These are phyloP conservation scores for Pelosia muscerda DNA, from an alignment of 2,888 invertebrate genomes.

Conservation along the genomic window DNA sequence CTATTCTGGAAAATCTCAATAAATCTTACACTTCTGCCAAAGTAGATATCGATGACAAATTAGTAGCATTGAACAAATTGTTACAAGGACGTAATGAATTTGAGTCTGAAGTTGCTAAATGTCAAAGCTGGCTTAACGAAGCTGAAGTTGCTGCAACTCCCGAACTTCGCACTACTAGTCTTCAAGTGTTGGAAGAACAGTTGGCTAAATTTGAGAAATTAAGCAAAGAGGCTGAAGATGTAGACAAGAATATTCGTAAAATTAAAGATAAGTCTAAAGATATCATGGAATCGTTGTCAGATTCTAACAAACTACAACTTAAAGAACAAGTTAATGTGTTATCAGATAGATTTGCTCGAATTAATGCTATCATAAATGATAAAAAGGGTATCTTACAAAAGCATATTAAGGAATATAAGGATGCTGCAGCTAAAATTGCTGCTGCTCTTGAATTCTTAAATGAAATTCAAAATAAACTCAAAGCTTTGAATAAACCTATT, in stretches of 20 bases:
- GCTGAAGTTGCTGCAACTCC: conserved; percentile 95
- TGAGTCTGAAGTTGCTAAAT: conserved; percentile 92
- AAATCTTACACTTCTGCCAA: conserved; percentile 91
- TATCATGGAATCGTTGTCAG: conserved; percentile 92
- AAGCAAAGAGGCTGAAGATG: conserved; percentile 90
- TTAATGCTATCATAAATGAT: conserved; percentile 92
- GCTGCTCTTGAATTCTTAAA: conserved; percentile 93
- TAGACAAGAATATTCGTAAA: conserved; percentile 90
- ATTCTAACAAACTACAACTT: conserved; percentile 94
- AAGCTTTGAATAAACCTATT: conserved; percentile 94
- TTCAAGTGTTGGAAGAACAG: conserved; percentile 95
- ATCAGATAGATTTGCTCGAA: conserved; percentile 92
- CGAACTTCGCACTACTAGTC: conserved; percentile 92
- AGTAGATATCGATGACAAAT: conserved; percentile 91
- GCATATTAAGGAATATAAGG: conserved; percentile 93
- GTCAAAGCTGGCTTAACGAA: conserved; percentile 96
- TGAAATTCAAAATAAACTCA: conserved; percentile 93
- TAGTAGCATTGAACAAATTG: conserved; percentile 90
- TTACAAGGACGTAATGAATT: conserved; percentile 93
- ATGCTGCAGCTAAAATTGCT: conserved; percentile 92
- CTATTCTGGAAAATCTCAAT: conserved; percentile 89
- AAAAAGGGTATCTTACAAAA: conserved; percentile 91
- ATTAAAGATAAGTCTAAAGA: conserved; percentile 93
- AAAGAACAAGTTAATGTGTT: conserved; percentile 93
- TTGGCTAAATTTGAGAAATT: conserved; percentile 94